Evolutionary conservation across 92 coral and sea anemone genomes (phyloP).

Genomic region (Nematostella vectensis): DNA sequence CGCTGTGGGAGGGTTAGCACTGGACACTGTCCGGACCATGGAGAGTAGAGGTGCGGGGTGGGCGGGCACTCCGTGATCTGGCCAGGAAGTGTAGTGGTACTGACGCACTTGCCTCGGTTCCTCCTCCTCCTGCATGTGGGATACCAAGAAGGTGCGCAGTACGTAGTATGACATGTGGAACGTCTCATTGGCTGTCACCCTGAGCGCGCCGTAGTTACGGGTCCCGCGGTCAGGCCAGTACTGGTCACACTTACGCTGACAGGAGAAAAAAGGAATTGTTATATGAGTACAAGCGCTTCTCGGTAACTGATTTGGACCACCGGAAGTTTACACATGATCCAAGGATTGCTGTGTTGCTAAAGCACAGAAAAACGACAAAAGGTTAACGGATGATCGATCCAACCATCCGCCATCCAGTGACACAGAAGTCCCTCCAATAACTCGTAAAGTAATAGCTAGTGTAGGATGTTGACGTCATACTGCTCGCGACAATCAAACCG

Average conservation of each 20-base stretch:
- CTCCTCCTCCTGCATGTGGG: constrained; percentile 64
- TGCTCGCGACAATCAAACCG: too few species aligned
- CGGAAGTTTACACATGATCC: too few species aligned
- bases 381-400: too few species aligned
- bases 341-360: too few species aligned
- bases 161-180: constrained; percentile 80
- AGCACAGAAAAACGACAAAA: too few species aligned
- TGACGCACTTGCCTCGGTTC: constrained; percentile 71
- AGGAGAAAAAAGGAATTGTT: background rate
- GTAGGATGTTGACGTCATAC: too few species aligned
- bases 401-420: too few species aligned
- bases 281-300: too few species aligned
- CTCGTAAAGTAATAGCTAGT: too few species aligned
- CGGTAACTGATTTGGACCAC: too few species aligned
- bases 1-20: constrained; percentile 54
- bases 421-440: too few species aligned
- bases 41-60: constrained; percentile 91
- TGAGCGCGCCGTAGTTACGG: constrained; percentile 43
- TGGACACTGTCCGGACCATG: constrained; percentile 64
- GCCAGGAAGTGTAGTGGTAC: constrained; percentile 96
- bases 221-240: constrained; percentile 90
- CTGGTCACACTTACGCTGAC: constrained; percentile 79
- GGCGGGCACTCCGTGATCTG: constrained; percentile 96
- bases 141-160: constrained; percentile 46
- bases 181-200: constrained; percentile 61